phyloP scores from a whole-genome alignment of 2,888 invertebrate genomes.

The Epiperipatus broadwayi region DNA sequence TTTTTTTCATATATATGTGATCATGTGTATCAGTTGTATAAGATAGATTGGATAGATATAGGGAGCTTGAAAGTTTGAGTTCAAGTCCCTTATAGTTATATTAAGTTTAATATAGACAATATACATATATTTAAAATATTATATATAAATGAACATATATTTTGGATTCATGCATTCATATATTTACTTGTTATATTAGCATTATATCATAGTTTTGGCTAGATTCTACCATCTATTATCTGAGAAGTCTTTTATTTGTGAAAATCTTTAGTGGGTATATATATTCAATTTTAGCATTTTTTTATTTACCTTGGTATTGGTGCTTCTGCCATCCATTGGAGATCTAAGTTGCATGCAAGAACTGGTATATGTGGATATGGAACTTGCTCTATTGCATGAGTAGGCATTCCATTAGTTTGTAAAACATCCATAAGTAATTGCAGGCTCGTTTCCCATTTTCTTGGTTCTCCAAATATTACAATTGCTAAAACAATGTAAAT shows the following conservation, averaged over 20 bases:
- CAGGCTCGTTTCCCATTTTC: slow-evolving; percentile 43
- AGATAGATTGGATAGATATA: too few relatives aligned
- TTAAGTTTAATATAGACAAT: too few relatives aligned
- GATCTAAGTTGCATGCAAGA: slow-evolving; percentile 46
- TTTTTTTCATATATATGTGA: too few relatives aligned
- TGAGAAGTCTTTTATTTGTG: not conserved
- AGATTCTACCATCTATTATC: not conserved
- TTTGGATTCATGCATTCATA: too few relatives aligned
- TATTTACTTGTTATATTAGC: too few relatives aligned
- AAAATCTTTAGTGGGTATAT: not conserved
- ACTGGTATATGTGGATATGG: slow-evolving; percentile 43
- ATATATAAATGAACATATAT: too few relatives aligned
- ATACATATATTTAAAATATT: too few relatives aligned
- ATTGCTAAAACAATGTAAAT: slow-evolving; percentile 29
- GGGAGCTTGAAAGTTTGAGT: too few relatives aligned
- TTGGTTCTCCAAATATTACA: slow-evolving; percentile 43
- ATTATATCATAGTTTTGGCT: not conserved
- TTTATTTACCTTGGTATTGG: slow-evolving; percentile 37
- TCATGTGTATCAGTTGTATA: too few relatives aligned
- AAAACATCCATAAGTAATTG: slow-evolving; percentile 42
- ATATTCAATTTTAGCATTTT: slow-evolving; percentile 7
- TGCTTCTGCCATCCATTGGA: slow-evolving; percentile 45
- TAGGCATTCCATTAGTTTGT: slow-evolving; percentile 39
- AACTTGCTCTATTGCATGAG: slow-evolving; percentile 22
- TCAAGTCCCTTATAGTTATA: too few relatives aligned